Percentiles rank a stretch among this genome's conserved stretches.
phyloP scores from a whole-genome alignment of 30 jellyfish, hydroid and myxozoan genomes.

The Phacellophora camtschatica region DNA sequence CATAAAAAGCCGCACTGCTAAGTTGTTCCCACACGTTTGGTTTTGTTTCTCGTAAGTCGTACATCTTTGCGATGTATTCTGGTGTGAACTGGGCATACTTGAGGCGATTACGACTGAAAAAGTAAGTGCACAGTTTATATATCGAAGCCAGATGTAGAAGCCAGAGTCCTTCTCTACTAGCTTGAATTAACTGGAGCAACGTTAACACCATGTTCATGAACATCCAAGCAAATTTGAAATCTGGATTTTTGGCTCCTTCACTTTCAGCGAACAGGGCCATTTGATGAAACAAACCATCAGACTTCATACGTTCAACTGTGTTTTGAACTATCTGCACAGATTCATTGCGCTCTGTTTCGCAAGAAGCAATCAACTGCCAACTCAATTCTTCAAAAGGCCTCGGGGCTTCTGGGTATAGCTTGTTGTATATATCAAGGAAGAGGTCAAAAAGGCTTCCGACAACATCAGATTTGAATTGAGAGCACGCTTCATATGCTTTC shows the following conservation, averaged over 20 bases:
- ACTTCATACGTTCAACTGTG: conserved; percentile 16
- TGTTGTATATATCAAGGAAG: conserved; percentile 13
- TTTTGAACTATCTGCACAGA: background rate
- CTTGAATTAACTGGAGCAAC: conserved; percentile 29
- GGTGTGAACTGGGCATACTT: conserved; percentile 28
- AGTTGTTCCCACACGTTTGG: conserved; percentile 20
- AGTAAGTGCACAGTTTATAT: conserved; percentile 28
- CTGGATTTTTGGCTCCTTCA: conserved; percentile 24
- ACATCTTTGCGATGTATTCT: conserved; percentile 25
- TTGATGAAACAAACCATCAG: conserved; percentile 17
- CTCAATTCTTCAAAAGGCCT: conserved; percentile 4
- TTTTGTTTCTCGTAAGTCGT: conserved; percentile 30
- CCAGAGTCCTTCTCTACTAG: conserved; percentile 36
- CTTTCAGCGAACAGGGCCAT: conserved; percentile 28
- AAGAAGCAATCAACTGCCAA: conserved; percentile 18
- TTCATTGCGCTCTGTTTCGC: conserved; percentile 9
- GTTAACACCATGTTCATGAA: conserved; percentile 16
- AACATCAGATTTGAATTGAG: conserved; percentile 18
- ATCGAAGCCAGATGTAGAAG: conserved; percentile 27
- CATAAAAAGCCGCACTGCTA: conserved; percentile 18
- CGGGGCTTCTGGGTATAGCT: conserved; percentile 25
- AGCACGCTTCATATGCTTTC: conserved; percentile 21
- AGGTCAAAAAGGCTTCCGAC: conserved; percentile 34
- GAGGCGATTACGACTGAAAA: conserved; percentile 24
- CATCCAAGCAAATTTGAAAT: conserved; percentile 27